phyloP scores from a whole-genome alignment of 2,888 invertebrate genomes.

The Drosophila atripex region DNA sequence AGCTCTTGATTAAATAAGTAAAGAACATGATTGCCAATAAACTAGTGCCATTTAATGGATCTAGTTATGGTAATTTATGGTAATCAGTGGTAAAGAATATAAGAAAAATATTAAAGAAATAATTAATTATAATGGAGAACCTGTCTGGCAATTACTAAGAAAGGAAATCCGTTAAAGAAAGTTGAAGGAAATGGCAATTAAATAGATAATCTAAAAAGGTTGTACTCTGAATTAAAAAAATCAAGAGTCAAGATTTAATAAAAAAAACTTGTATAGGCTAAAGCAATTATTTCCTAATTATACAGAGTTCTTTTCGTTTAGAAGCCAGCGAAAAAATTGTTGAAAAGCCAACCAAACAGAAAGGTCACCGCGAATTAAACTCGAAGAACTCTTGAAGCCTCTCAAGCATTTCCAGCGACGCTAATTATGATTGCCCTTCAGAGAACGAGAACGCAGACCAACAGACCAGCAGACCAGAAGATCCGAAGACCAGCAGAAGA shows the following conservation, averaged over 20 bases:
- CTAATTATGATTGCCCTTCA: conserved; percentile 76
- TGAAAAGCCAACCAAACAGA: conserved; percentile 28
- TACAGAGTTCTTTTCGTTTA: neutral
- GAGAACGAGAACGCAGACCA: conserved; percentile 40
- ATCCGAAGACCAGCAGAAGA: too few relatives aligned
- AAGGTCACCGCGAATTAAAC: conserved; percentile 39
- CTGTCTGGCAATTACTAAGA: conserved; percentile 16
- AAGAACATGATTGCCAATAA: conserved; percentile 13
- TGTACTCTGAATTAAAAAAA: neutral
- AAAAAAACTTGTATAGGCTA: neutral
- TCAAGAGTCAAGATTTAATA: neutral
- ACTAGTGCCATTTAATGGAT: conserved; percentile 10
- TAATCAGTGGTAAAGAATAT: neutral
- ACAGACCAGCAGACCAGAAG: neutral
- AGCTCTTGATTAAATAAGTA: neutral
- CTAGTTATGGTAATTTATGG: conserved; percentile 36
- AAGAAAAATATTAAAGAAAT: conserved; percentile 1
- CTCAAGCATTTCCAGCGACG: conserved; percentile 30
- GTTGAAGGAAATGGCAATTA: conserved; percentile 15
- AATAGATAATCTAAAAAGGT: neutral
- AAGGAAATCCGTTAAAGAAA: conserved; percentile 26
- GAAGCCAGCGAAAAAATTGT: neutral
- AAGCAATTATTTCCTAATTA: conserved; percentile 9
- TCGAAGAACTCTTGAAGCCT: conserved; percentile 46
- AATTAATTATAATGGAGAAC: conserved; percentile 8